phyloP scores from a whole-genome alignment of 2,888 invertebrate genomes.

The Psylliodes chrysocephalus region DNA sequence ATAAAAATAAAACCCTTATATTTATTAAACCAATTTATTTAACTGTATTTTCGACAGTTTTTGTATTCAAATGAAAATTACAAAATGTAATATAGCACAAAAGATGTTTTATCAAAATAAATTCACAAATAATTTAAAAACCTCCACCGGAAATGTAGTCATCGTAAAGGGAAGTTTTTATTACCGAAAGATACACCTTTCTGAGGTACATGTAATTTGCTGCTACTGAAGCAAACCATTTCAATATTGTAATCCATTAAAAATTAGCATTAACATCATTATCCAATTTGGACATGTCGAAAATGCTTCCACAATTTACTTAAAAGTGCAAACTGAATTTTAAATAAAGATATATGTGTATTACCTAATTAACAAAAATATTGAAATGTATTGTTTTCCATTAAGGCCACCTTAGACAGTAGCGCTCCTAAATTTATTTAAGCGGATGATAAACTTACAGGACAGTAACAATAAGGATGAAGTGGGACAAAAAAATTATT shows the following conservation, averaged over 20 bases:
- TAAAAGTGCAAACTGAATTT: constrained; percentile 7
- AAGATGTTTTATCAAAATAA: no score
- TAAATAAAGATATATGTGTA: constrained; percentile 3
- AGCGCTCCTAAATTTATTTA: no score
- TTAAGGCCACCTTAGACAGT: no score
- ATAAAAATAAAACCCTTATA: no score
- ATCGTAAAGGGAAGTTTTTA: constrained; percentile 42
- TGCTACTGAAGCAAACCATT: constrained; percentile 24
- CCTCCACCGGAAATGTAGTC: constrained; percentile 37
- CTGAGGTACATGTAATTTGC: constrained; percentile 42
- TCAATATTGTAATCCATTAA: constrained; percentile 34
- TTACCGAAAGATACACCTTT: constrained; percentile 42
- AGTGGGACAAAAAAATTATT: no score
- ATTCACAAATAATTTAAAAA: background rate
- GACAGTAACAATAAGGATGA: no score
- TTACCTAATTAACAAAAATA: background rate
- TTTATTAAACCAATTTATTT: no score
- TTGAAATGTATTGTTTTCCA: no score
- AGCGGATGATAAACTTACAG: no score
- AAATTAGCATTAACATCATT: constrained; percentile 43
- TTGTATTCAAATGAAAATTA: no score
- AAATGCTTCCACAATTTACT: constrained; percentile 8
- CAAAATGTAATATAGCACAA: no score
- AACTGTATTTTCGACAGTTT: no score
- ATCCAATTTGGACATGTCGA: constrained; percentile 36